phyloP scores from a whole-genome alignment of 1,140 invertebrate species.

The Rhyacophila brunnea region DNA sequence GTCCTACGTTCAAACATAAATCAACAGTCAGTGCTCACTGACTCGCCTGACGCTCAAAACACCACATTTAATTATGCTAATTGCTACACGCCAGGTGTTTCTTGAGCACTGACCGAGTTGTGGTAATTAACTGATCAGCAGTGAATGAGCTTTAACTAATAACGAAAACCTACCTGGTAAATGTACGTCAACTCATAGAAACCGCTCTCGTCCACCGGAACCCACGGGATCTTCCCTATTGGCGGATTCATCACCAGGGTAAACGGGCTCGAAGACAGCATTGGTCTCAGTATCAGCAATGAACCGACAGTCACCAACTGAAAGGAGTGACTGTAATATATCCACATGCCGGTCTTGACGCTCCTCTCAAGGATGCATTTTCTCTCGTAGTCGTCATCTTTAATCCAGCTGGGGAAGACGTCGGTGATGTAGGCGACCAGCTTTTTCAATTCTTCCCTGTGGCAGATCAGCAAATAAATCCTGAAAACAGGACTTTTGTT shows the following conservation, averaged over 20 bases:
- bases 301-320: conserved; percentile 11
- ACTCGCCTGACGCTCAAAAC: too few species aligned
- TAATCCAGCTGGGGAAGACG: conserved; percentile 23
- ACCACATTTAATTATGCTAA: too few species aligned
- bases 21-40: too few species aligned
- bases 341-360: conserved; percentile 17
- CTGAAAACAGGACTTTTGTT: too few species aligned
- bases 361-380: conserved; percentile 5
- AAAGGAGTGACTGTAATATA: conserved; percentile 13
- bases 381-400: background rate
- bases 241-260: conserved; percentile 17
- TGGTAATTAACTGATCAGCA: too few species aligned
- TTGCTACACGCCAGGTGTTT: too few species aligned
- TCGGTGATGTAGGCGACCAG: conserved; percentile 7
- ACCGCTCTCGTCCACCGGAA: conserved; percentile 4
- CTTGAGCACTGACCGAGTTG: too few species aligned
- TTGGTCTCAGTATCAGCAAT: conserved; percentile 6
- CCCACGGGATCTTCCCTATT: conserved; percentile 9
- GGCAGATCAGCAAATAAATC: conserved; percentile 11
- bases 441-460: conserved; percentile 9
- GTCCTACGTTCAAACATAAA: too few species aligned
- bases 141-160: too few species aligned
- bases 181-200: conserved; percentile 16
- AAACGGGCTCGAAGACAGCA: conserved; percentile 1
- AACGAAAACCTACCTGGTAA: conserved; percentile 21